phyloP scores from a whole-genome alignment of 2,888 invertebrate genomes.

The Aricia artaxerxes region DNA sequence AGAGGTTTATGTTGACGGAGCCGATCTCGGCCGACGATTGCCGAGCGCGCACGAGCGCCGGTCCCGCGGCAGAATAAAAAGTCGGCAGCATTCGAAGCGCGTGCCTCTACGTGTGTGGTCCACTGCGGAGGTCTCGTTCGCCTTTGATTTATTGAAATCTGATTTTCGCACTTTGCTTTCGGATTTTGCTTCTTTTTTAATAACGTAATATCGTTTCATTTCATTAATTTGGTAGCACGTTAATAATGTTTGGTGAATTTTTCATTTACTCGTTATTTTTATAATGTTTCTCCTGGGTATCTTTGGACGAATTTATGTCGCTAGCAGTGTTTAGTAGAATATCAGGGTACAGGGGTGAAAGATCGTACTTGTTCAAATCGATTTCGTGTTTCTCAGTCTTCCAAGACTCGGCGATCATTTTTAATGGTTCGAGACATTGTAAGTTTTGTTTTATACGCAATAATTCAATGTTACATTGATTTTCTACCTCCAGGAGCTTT shows the following conservation, averaged over 20 bases:
- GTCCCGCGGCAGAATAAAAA: conserved; percentile 68
- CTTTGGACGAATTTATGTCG: background rate
- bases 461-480: conserved; percentile 72
- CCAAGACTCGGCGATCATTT: conserved; percentile 69
- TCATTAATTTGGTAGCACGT: conserved; percentile 27
- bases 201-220: conserved; percentile 31
- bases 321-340: conserved; percentile 45
- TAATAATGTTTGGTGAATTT: background rate
- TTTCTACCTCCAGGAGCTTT: conserved; percentile 72
- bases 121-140: conserved; percentile 75
- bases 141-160: conserved; percentile 73
- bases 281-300: background rate
- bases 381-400: conserved; percentile 53
- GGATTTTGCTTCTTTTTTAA: conserved; percentile 38
- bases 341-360: conserved; percentile 65
- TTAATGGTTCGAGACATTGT: conserved; percentile 69
- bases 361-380: conserved; percentile 59
- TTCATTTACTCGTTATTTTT: background rate
- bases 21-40: conserved; percentile 67
- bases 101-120: conserved; percentile 89
- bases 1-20: conserved; percentile 57
- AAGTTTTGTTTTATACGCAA: conserved; percentile 70
- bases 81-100: conserved; percentile 83
- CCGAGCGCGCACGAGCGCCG: conserved; percentile 66
- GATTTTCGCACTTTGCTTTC: conserved; percentile 64